A percentile compares a stretch with the other conserved stretches of the same genome.
These are phyloP conservation scores for Poecilia picta DNA, from an alignment of 2,797 vertebrate species.

Conservation along the genomic window DNA sequence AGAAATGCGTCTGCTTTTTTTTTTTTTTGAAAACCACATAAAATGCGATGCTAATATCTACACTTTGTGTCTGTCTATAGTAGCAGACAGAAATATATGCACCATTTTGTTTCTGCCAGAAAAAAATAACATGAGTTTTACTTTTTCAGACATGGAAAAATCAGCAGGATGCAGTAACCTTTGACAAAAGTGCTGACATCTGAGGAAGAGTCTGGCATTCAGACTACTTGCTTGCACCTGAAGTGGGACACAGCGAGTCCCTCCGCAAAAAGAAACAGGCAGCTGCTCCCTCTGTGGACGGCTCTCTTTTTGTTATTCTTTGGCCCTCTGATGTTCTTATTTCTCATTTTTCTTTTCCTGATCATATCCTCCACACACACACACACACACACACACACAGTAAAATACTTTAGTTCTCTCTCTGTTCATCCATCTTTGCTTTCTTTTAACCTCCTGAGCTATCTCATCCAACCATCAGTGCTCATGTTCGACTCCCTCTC, in stretches of 20 bases:
- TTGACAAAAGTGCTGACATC: constrained; percentile 63
- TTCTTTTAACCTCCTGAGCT: not conserved
- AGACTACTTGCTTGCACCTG: constrained; percentile 25
- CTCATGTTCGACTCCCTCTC: constrained; percentile 29
- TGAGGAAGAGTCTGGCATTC: constrained; percentile 48
- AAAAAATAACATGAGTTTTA: constrained; percentile 55
- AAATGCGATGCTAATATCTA: not conserved
- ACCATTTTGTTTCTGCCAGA: constrained; percentile 52
- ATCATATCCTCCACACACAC: constrained; percentile 13
- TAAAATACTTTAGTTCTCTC: not conserved
- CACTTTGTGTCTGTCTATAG: not conserved
- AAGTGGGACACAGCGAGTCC: constrained; percentile 40
- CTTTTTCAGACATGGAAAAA: constrained; percentile 43
- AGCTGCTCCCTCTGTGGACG: constrained; percentile 1
- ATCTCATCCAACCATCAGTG: constrained; percentile 15
- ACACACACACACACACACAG: not conserved
- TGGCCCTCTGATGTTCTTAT: constrained; percentile 22
- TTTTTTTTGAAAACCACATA: not conserved
- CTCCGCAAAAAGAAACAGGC: constrained; percentile 19
- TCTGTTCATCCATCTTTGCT: not conserved
- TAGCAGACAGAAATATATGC: constrained; percentile 8
- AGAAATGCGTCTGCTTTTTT: not conserved
- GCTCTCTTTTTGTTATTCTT: constrained; percentile 22
- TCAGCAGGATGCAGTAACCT: constrained; percentile 60
- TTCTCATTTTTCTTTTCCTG: not conserved